These are phyloP conservation scores for Rhizoglyphus robini DNA, from an alignment of 1,140 invertebrate species.

Conservation along the genomic window DNA sequence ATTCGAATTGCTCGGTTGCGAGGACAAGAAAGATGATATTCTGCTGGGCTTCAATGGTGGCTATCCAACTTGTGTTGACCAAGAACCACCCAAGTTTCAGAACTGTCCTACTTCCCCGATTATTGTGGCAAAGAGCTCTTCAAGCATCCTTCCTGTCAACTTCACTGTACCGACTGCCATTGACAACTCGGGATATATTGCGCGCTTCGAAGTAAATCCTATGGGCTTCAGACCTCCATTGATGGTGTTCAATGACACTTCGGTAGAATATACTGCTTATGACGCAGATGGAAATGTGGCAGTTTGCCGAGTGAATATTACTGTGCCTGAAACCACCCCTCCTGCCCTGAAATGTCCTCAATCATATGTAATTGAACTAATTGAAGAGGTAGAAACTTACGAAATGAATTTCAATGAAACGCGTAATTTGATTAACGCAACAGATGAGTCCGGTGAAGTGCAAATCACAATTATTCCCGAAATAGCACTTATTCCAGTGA, in stretches of 20 bases:
- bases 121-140: conserved; percentile 66
- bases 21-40: conserved; percentile 44
- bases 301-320: conserved; percentile 89
- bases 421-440: conserved; percentile 62
- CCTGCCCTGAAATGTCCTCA: conserved; percentile 85
- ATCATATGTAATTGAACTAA: conserved; percentile 82
- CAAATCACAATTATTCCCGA: conserved; percentile 59
- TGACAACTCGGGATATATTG: conserved; percentile 87
- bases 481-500: conserved; percentile 67
- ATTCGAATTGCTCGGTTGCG: conserved; percentile 90
- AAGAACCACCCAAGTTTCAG: conserved; percentile 87
- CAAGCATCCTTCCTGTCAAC: conserved; percentile 72
- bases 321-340: conserved; percentile 82
- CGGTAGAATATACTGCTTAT: conserved; percentile 86
- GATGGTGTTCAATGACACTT: conserved; percentile 73
- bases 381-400: conserved; percentile 76
- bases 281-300: conserved; percentile 94
- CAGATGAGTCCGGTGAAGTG: conserved; percentile 77
- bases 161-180: conserved; percentile 79
- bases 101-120: conserved; percentile 62
- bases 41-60: conserved; percentile 84
- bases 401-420: conserved; percentile 86
- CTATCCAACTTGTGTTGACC: conserved; percentile 78
- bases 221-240: conserved; percentile 75
- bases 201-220: conserved; percentile 75